Evolutionary conservation across 2,797 vertebrate species (phyloP), one percentile per base, ranked within the genome.

Genomic region (Leuciscus waleckii): DNA sequence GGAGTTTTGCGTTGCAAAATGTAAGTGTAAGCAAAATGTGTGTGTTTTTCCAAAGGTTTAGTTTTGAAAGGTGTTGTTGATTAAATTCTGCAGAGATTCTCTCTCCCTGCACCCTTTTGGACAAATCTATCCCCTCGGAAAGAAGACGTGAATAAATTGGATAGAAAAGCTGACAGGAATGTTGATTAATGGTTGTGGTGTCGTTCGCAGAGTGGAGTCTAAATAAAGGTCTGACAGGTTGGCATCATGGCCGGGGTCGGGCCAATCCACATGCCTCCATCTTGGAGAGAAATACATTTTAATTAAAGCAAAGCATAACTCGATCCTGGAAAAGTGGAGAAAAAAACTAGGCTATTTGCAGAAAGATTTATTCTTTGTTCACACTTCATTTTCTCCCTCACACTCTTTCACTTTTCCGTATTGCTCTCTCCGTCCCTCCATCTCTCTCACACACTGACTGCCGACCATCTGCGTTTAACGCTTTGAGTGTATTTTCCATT

Each of bases 131-230:
- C n/a, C 80, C 69, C 23, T 49, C 11, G 16, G 37, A 83, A 63
- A 49, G n/a, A 49, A 81, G 65, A 61, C 56, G 35, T 81, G 63
- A 77, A 78, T 76, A 81, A 23, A 43, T 54, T 63, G 75, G 16
- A 79, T 46, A 49, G 80, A 63, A 75, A 93, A 91, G 91, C 88
- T 92, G 91, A 89, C 88, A 89, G 90, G 93, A 93, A 92, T 94
- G 92, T 93, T 93, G 94, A 94, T 95, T 89, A 93, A 86, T 39
- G 76, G 86, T 89, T 92, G 90, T 90, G 89, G 89, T 91, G 91
- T 92, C 90, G 86, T 91, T 93, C 91, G 91, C 90, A 91, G 76
- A 82, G 86, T 90, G 92, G 91, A 93, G 92, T 92, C 90, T 84
- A 87, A 91, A 92, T 93, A 92, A 94, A 90, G 89, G 93, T 91